phyloP scores from a whole-genome alignment of 2,888 invertebrate genomes.

The Torymus tubicola region DNA sequence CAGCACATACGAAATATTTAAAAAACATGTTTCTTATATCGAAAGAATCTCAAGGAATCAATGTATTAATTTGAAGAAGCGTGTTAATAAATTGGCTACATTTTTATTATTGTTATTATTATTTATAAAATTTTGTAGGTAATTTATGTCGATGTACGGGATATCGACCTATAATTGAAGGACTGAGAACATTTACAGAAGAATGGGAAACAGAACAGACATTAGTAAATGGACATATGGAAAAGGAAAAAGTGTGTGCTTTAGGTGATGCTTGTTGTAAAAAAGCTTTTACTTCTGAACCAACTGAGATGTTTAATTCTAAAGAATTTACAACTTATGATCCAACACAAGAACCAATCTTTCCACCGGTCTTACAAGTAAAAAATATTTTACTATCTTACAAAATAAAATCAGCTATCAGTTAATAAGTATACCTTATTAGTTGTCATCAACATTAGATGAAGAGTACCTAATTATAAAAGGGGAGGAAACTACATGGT shows the following conservation, averaged over 20 bases:
- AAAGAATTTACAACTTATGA: slow-evolving; percentile 84
- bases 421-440: slow-evolving; percentile 68
- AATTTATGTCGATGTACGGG: slow-evolving; percentile 93
- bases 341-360: slow-evolving; percentile 91
- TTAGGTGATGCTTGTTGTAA: slow-evolving; percentile 83
- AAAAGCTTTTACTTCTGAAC: slow-evolving; percentile 65
- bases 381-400: not conserved
- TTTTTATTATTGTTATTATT: no score
- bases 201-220: slow-evolving; percentile 79
- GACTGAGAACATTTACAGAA: slow-evolving; percentile 88
- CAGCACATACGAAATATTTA: no score
- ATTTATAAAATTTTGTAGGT: slow-evolving; percentile 70
- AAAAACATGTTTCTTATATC: no score
- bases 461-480: slow-evolving; percentile 79
- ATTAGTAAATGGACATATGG: slow-evolving; percentile 62
- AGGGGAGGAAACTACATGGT: slow-evolving; percentile 84
- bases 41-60: no score
- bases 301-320: slow-evolving; percentile 78
- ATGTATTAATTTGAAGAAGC: no score
- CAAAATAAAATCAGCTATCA: not conserved
- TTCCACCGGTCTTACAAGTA: slow-evolving; percentile 90
- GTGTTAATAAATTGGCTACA: no score
- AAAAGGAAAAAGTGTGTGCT: slow-evolving; percentile 73
- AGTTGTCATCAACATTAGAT: slow-evolving; percentile 77
- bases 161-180: slow-evolving; percentile 93